A percentile compares a stretch with the other conserved stretches of the same genome.
These are phyloP conservation scores for Rhynchonycteris naso DNA, from an alignment of 2,797 vertebrate genomes.

Conservation along the genomic window DNA sequence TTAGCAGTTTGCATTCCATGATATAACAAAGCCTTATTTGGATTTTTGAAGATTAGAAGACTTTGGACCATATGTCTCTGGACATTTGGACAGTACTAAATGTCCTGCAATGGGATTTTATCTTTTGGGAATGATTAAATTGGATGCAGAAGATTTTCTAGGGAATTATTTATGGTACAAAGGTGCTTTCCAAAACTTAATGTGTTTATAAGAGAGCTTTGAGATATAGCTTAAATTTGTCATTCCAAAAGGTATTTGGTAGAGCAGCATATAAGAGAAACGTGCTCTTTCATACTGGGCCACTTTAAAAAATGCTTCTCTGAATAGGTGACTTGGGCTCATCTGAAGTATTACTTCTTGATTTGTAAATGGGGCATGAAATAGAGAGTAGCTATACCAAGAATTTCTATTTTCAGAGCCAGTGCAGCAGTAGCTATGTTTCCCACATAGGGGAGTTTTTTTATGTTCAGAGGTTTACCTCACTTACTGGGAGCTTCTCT, in stretches of 20 bases:
- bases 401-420: background rate
- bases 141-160: background rate
- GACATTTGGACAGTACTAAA: background rate
- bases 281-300: background rate
- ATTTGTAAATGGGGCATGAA: background rate
- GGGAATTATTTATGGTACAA: background rate
- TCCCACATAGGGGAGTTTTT: background rate
- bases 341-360: conserved; percentile 2
- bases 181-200: background rate
- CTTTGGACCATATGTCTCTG: background rate
- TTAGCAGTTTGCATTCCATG: background rate
- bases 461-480: background rate
- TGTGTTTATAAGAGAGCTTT: conserved; percentile 15
- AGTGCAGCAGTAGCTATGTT: background rate
- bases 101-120: background rate
- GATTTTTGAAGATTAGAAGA: background rate
- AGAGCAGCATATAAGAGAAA: background rate
- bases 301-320: background rate
- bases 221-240: background rate
- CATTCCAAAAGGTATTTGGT: conserved; percentile 11
- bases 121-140: background rate
- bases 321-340: background rate
- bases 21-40: background rate
- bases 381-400: background rate
- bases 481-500: background rate